Base-by-base conservation (phyloP, 1,140 invertebrate species). In the Atta texana region DNA sequence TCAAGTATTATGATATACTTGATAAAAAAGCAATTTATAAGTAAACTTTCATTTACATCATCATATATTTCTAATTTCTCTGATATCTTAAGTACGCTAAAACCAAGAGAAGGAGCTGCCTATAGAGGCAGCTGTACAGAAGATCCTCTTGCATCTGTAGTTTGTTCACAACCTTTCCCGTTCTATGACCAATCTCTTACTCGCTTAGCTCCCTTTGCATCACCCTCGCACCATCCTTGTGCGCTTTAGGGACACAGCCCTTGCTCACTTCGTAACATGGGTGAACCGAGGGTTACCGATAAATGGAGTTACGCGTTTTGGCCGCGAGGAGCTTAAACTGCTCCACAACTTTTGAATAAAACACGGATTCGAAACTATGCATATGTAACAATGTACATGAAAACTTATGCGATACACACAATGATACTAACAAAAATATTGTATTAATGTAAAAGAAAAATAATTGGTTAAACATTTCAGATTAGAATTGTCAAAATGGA, bases 291-390 rank as follows among this genome's bases (percentile, higher is more conserved):
- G 39, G 44, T 57, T 84, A 84, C 39, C 69, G 59, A 84, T 84
- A 84, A 74, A 84, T 75, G 44, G 28, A 84, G 55, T 84, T 84
- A 61, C 39, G 69, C 80, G 69, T 84, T 84, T 74, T 61, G 39
- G 12, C 31, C 63, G 63, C 63, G 63, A 68, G 28, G 14, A 74
- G 39, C 39, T 75, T 84, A 61, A 84, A 74, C 28, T 44, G 55
- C 24, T 21, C 51, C 39, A 24, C 57, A 84, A 75, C 28, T 84
- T 53, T 61, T 61, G 18, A 63, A 74, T 31, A 74, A 82, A 82
- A 82, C 49, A 82, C 34, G 28, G 21, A 80, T 34, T n/a, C 8
- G 16, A 72, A 34, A 31, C 24, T 44, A 21, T 49, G 51, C 8
- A 2, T 44, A 44, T 2, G 7, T 44, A 44, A 44, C 39, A 44